Conservation (phyloP, 2,113 vertebrate genomes). For the Zosterops japonicus region DNA sequence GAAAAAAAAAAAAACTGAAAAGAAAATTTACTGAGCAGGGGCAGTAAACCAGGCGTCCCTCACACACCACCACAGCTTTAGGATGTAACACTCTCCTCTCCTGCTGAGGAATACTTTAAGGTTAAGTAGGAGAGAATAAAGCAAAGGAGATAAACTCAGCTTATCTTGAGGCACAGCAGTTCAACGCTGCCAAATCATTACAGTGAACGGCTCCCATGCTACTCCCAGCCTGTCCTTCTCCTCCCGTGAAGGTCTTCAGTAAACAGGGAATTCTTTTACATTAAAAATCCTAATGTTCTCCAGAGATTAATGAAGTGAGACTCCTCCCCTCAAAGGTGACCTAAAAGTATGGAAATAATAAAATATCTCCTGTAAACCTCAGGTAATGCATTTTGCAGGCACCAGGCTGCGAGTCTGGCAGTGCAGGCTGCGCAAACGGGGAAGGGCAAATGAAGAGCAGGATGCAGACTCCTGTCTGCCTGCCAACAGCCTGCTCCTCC, state of each 20-base stretch:
- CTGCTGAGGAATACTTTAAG: background rate
- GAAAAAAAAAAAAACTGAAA: background rate
- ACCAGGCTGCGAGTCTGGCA: background rate
- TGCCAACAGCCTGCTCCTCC: background rate
- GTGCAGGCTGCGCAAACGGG: background rate
- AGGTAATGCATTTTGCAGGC: background rate
- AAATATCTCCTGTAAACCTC: background rate
- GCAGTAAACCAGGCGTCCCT: accelerated
- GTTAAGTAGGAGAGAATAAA: constrained; percentile 30
- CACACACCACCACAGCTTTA: background rate
- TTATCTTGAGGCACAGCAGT: constrained; percentile 36
- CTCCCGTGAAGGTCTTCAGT: background rate
- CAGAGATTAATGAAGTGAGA: background rate
- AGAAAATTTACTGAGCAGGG: background rate
- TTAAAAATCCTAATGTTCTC: background rate
- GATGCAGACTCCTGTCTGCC: background rate
- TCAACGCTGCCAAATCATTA: background rate
- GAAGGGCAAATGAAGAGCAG: constrained; percentile 45
- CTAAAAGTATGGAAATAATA: background rate
- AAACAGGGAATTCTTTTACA: background rate
- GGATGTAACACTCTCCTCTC: background rate
- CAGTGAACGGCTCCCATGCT: background rate
- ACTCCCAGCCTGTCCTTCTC: background rate
- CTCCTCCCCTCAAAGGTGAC: background rate
- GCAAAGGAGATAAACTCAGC: constrained; percentile 39